Evolutionary conservation across 1,140 invertebrate genomes (phyloP).

Genomic region (Drosophila fuyamai): DNA sequence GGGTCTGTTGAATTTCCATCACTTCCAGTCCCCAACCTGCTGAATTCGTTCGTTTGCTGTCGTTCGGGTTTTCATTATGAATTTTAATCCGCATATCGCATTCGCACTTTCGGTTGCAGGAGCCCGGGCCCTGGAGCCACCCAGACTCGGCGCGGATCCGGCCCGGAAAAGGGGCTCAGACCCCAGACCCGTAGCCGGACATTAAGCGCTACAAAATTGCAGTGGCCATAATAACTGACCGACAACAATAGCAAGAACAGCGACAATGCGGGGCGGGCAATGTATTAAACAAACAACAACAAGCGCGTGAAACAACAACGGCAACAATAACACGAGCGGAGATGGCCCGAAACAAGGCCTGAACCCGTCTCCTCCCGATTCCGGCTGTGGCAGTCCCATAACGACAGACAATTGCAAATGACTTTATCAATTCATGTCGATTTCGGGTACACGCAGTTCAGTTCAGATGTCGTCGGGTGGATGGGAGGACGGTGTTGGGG

Average conservation of each 20-base stretch:
- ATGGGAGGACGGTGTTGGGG: slow-evolving; percentile 10
- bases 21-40: slow-evolving; percentile 11
- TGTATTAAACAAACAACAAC: slow-evolving; percentile 77
- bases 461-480: slow-evolving; percentile 16
- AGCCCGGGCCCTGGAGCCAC: slow-evolving; percentile 9
- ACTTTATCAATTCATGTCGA: slow-evolving; percentile 83
- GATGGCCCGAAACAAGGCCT: slow-evolving; percentile 24
- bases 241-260: slow-evolving; percentile 49
- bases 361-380: slow-evolving; percentile 6
- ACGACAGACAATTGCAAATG: slow-evolving; percentile 82
- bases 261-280: slow-evolving; percentile 41
- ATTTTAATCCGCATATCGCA: slow-evolving; percentile 82
- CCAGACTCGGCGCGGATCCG: slow-evolving; percentile 2
- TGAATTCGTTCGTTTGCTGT: slow-evolving; percentile 50
- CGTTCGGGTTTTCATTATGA: slow-evolving; percentile 74
- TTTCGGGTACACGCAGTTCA: slow-evolving; percentile 71
- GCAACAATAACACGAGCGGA: slow-evolving; percentile 39
- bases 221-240: slow-evolving; percentile 79
- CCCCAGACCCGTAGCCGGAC: slow-evolving; percentile 48
- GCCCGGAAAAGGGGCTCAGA: slow-evolving; percentile 1
- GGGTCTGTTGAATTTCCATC: slow-evolving; percentile 16
- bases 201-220: slow-evolving; percentile 81
- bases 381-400: slow-evolving; percentile 43
- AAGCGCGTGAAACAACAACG: slow-evolving; percentile 68
- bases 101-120: slow-evolving; percentile 76